These are phyloP conservation scores for Catalaphyllia jardinei DNA, from an alignment of 64 coral and sea anemone genomes.

Conservation along the genomic window DNA sequence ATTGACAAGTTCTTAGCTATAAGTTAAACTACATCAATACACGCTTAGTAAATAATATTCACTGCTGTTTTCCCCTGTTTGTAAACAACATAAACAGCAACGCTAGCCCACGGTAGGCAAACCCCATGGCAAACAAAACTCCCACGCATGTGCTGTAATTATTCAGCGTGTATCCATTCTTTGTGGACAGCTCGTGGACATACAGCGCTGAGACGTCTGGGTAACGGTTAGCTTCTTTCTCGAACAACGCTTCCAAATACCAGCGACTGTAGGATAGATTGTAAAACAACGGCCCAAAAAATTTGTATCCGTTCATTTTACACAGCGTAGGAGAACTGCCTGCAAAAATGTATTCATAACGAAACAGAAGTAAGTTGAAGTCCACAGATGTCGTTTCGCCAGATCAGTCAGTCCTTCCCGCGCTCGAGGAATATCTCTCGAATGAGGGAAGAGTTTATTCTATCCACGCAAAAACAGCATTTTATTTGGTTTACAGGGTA, in stretches of 20 bases:
- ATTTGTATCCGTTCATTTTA: conserved; percentile 26
- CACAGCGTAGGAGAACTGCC: conserved; percentile 57
- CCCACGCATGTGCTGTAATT: conserved; percentile 48
- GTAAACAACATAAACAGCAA: conserved; percentile 63
- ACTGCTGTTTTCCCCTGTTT: conserved; percentile 65
- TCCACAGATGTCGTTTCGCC: neutral
- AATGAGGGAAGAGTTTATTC: too few species aligned
- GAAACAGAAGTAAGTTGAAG: neutral
- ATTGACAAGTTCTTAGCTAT: too few species aligned
- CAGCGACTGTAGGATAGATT: conserved; percentile 53
- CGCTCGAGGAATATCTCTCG: too few species aligned
- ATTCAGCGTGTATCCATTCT: conserved; percentile 39
- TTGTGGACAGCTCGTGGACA: neutral
- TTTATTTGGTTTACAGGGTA: too few species aligned
- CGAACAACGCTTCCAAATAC: conserved; percentile 59
- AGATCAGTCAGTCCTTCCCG: too few species aligned
- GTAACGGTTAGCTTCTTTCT: conserved; percentile 61
- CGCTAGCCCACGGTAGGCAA: conserved; percentile 32
- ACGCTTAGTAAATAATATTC: neutral
- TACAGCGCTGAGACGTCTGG: conserved; percentile 8
- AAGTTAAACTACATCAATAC: too few species aligned
- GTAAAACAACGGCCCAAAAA: conserved; percentile 35
- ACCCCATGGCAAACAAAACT: conserved; percentile 33
- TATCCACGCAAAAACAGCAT: too few species aligned
- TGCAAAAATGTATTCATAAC: neutral